Base-by-base conservation (phyloP, 2,888 invertebrate species). In the Sisyra terminalis region DNA sequence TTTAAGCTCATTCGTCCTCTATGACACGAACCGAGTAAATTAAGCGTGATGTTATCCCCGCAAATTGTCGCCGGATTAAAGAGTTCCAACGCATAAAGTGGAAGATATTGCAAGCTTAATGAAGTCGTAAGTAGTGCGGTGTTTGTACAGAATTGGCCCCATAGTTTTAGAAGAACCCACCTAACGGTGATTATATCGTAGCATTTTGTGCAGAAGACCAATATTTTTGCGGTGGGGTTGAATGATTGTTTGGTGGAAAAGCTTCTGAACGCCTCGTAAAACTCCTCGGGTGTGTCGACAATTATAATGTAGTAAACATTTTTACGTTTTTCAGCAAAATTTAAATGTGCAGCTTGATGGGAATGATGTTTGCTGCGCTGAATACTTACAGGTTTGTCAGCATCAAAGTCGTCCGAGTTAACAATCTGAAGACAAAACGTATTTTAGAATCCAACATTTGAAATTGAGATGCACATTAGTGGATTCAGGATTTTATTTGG, bases 11-110 rank as follows among this genome's bases (percentile, higher is more conserved):
- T 32, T 3, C 24, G 24, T 3, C 50, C 52, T 14, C 47, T 43
- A 5, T 38, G 34, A 35, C 50, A 52, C 3, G 42, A 44, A 8
- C 45, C 47, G 18, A 47, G 18, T 6, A 41, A 2, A 8, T 10
- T 30, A 29, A 16, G 15, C 4, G 40, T 40, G 4, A 30, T 3
- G 16, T 40, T 40, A 14, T 10, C 18, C 9, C 30, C 29, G 15
- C 40, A 40, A 13, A 40, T 30, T 40, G 29, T 40, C 15, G 40
- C 40, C 10, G 15, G 29, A 29, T 40, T 40, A 30, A 14, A 40
- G 2, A 40, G 10, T 3, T 37, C 18, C 11, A 37, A 18, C 2
- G 37, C 10, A 16, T 37, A 37, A n/a, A 16, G 10, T n/a, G 16
- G 16, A 6, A 37, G n/a, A n/a, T 16, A 9, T n/a, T 18, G 11